phyloP scores from a whole-genome alignment of 2,797 vertebrate species.

The Rhinella marina region DNA sequence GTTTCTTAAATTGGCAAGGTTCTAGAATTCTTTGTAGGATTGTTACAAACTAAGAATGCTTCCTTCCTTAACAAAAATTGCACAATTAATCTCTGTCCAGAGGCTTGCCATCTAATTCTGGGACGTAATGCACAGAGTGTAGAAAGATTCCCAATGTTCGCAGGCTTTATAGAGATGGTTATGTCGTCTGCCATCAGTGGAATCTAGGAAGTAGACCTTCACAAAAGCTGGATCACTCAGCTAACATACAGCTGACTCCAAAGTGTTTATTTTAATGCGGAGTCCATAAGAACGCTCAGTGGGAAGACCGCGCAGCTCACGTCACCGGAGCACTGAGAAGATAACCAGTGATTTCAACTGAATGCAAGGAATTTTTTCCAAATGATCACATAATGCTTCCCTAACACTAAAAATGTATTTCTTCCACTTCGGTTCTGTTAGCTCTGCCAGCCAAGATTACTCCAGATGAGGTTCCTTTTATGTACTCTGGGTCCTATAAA shows the following conservation, averaged over 20 bases:
- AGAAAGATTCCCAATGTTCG: conserved; percentile 41
- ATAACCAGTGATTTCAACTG: conserved; percentile 49
- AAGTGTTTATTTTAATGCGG: conserved; percentile 37
- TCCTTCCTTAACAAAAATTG: conserved; percentile 44
- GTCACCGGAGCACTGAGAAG: conserved; percentile 39
- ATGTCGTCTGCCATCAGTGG: conserved; percentile 12
- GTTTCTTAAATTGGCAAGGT: conserved; percentile 49
- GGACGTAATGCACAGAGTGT: neutral
- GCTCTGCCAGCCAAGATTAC: conserved; percentile 7
- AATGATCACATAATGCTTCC: conserved; percentile 24
- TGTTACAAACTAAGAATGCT: conserved; percentile 54
- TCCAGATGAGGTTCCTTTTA: conserved; percentile 53
- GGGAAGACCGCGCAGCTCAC: conserved; percentile 27
- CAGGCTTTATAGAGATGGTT: neutral
- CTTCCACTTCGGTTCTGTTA: conserved; percentile 56
- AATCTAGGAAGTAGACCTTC: conserved; percentile 28
- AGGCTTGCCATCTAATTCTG: conserved; percentile 45
- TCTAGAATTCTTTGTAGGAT: conserved; percentile 47
- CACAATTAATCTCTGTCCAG: conserved; percentile 49
- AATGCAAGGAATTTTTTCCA: conserved; percentile 47
- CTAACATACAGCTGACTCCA: conserved; percentile 32
- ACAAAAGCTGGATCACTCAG: conserved; percentile 25
- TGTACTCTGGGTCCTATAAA: conserved; percentile 49
- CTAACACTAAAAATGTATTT: conserved; percentile 36
- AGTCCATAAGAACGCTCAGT: conserved; percentile 20